Conservation (phyloP, 2,888 invertebrate genomes). For the Hanleya hanleyi region DNA sequence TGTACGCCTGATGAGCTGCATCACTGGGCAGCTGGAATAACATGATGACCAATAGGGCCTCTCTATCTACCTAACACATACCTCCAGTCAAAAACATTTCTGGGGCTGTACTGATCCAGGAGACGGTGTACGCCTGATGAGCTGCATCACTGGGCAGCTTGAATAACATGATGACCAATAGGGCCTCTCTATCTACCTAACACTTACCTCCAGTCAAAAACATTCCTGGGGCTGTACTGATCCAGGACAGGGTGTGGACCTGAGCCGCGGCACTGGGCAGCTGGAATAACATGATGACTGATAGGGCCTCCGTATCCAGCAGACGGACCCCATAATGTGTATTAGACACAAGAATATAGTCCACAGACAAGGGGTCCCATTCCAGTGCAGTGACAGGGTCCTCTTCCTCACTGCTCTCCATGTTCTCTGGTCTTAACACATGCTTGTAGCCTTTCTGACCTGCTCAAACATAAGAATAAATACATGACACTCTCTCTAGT, state of each 20-base stretch:
- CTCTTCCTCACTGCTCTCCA: slow-evolving; percentile 49
- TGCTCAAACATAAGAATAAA: slow-evolving; percentile 24
- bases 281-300: slow-evolving; percentile 66
- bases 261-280: slow-evolving; percentile 70
- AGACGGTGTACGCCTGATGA: slow-evolving; percentile 67
- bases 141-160: slow-evolving; percentile 70
- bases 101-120: slow-evolving; percentile 74
- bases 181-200: no score
- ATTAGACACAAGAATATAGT: slow-evolving; percentile 72
- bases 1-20: slow-evolving; percentile 69
- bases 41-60: slow-evolving; percentile 61
- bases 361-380: slow-evolving; percentile 74
- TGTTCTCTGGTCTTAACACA: slow-evolving; percentile 53
- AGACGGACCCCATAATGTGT: slow-evolving; percentile 64
- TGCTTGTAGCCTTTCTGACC: slow-evolving; percentile 54
- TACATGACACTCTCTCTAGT: not conserved
- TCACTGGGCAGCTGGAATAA: slow-evolving; percentile 70
- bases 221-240: slow-evolving; percentile 74
- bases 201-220: slow-evolving; percentile 74
- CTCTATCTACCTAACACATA: no score
- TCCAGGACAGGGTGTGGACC: slow-evolving; percentile 73
- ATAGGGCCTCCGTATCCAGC: slow-evolving; percentile 63
- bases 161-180: slow-evolving; percentile 66
- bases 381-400: slow-evolving; percentile 68
- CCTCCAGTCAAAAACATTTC: slow-evolving; percentile 75